These are phyloP conservation scores for Poecilia gillii DNA, from an alignment of 2,797 vertebrate species.

Conservation along the genomic window DNA sequence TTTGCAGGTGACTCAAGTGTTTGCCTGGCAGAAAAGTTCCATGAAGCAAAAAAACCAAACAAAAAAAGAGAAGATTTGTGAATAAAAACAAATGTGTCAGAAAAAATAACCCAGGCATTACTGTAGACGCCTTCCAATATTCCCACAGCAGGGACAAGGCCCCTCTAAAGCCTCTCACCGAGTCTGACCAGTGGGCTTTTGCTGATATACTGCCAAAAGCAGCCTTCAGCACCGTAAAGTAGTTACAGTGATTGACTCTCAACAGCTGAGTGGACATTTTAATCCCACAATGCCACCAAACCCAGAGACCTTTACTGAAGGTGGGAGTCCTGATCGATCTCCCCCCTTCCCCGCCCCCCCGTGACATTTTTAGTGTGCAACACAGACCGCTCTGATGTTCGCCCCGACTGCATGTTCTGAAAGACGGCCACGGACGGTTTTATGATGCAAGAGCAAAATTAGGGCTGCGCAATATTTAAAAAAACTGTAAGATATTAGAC, in stretches of 20 bases:
- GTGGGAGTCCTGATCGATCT: neutral
- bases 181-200: conserved; percentile 42
- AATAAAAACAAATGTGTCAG: conserved; percentile 1
- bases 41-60: no score
- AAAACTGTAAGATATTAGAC: neutral
- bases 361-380: neutral
- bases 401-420: neutral
- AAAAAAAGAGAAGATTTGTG: neutral
- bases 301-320: neutral
- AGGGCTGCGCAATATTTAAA: neutral
- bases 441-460: neutral
- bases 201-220: conserved; percentile 56
- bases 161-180: conserved; percentile 22
- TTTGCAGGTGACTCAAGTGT: no score
- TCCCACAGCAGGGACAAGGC: neutral
- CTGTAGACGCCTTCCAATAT: neutral
- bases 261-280: conserved; percentile 57
- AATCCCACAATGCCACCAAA: conserved; percentile 24
- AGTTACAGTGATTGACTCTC: conserved; percentile 60
- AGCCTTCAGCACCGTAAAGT: conserved; percentile 29
- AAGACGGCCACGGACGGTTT: neutral
- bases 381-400: neutral
- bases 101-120: conserved; percentile 19
- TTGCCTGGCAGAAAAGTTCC: no score
- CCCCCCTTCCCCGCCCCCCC: no score